Evolutionary conservation across 2,797 vertebrate genomes (phyloP).

Genomic region (Danionella dracula): DNA sequence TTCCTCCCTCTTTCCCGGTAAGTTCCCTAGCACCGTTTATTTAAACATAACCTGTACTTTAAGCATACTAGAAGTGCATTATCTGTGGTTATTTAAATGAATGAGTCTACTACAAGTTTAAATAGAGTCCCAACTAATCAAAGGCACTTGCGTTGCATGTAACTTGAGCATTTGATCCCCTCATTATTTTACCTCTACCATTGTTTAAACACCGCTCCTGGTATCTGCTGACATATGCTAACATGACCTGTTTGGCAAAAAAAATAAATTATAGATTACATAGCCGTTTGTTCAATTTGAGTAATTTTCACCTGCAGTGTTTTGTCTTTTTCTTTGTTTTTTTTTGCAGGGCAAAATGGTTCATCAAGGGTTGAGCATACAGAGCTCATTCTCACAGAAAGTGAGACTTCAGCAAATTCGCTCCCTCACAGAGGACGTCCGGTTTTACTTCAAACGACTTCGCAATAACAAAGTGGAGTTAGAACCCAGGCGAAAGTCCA

Average conservation of each 20-base stretch:
- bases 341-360: conserved; percentile 84
- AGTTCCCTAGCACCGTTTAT: conserved; percentile 59
- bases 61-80: too few relatives aligned
- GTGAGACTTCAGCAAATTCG: conserved; percentile 91
- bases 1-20: conserved; percentile 92
- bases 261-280: conserved; percentile 2
- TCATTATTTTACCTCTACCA: not conserved
- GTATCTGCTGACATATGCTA: not conserved
- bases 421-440: conserved; percentile 85
- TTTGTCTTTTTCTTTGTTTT: not conserved
- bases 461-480: conserved; percentile 91
- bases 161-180: conserved; percentile 8
- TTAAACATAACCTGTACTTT: not conserved
- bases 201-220: conserved; percentile 13
- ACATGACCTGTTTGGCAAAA: conserved; percentile 4
- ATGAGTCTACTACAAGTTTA: too few relatives aligned
- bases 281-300: too few relatives aligned
- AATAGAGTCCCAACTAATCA: too few relatives aligned
- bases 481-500: conserved; percentile 90
- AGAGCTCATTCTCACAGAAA: conserved; percentile 96
- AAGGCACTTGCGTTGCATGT: not conserved
- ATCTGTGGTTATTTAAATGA: too few relatives aligned
- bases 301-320: too few relatives aligned
- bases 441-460: conserved; percentile 91
- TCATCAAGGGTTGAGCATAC: conserved; percentile 90